A percentile compares a stretch with the other conserved stretches of the same genome.
Evolutionary conservation across 2,113 vertebrate genomes (phyloP).

Genomic region (Myrmophylax atrothorax): DNA sequence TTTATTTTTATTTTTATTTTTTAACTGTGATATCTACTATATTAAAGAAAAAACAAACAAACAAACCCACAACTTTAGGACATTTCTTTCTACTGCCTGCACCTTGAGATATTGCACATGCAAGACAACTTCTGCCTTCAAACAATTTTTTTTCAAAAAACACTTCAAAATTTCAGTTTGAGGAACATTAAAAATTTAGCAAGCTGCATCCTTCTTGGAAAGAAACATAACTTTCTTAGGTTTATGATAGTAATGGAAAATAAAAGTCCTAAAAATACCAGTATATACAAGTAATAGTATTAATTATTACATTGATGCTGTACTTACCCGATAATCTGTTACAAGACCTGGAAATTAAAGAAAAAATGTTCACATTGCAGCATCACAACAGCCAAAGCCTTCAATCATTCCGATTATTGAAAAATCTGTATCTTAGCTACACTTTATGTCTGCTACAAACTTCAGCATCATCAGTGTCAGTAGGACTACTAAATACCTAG

Average conservation of each 20-base stretch:
- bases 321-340: constrained; percentile 95
- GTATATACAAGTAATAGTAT: neutral
- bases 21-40: neutral
- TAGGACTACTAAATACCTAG: neutral
- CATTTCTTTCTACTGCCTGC: neutral
- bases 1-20: neutral
- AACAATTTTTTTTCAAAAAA: neutral
- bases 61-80: neutral
- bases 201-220: neutral
- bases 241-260: neutral
- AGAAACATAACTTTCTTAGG: neutral
- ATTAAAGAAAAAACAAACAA: neutral
- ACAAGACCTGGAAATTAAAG: constrained; percentile 82
- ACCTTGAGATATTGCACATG: neutral
- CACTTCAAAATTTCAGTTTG: neutral
- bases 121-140: neutral
- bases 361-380: neutral
- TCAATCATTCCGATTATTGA: neutral
- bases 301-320: neutral
- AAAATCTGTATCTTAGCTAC: neutral
- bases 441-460: neutral
- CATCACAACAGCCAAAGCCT: neutral
- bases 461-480: neutral
- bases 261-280: neutral
- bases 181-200: neutral